Evolutionary conservation across 2,888 invertebrate species (phyloP).

Genomic region (Blastobasis lacticolella): DNA sequence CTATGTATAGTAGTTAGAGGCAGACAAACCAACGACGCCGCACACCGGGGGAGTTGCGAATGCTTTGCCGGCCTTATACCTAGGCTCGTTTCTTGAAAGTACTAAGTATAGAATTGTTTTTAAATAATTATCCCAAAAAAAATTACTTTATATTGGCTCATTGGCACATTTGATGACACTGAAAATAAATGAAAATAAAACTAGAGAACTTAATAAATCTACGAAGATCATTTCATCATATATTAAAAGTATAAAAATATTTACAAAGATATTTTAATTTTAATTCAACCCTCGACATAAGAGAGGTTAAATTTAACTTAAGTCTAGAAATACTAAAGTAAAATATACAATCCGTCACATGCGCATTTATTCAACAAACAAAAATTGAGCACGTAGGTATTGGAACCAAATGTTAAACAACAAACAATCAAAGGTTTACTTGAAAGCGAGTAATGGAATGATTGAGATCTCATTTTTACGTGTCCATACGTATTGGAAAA

Average conservation of each 20-base stretch:
- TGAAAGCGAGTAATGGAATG: conserved; percentile 65
- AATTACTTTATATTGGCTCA: conserved; percentile 35
- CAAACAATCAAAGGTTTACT: conserved; percentile 20
- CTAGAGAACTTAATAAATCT: conserved; percentile 34
- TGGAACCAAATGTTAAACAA: conserved; percentile 36
- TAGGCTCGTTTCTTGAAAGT: too few species aligned
- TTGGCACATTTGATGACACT: conserved; percentile 70
- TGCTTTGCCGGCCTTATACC: too few species aligned
- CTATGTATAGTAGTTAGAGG: too few species aligned
- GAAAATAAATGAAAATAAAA: conserved; percentile 29
- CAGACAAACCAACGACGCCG: too few species aligned
- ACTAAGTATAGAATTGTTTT: too few species aligned
- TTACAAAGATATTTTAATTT: conserved; percentile 28
- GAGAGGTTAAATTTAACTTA: conserved; percentile 38
- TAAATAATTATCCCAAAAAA: too few species aligned
- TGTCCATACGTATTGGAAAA: conserved; percentile 17
- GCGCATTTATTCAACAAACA: conserved; percentile 24
- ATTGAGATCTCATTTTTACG: conserved; percentile 55
- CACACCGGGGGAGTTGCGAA: too few species aligned
- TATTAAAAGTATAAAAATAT: conserved; percentile 27
- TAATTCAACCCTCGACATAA: conserved; percentile 17
- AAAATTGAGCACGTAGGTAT: conserved; percentile 43
- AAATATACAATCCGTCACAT: conserved; percentile 33
- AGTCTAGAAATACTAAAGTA: conserved; percentile 24
- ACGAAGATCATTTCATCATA: conserved; percentile 59